Evolutionary conservation across 2,888 invertebrate genomes (phyloP).

Genomic region (Cyclophora albipunctata): DNA sequence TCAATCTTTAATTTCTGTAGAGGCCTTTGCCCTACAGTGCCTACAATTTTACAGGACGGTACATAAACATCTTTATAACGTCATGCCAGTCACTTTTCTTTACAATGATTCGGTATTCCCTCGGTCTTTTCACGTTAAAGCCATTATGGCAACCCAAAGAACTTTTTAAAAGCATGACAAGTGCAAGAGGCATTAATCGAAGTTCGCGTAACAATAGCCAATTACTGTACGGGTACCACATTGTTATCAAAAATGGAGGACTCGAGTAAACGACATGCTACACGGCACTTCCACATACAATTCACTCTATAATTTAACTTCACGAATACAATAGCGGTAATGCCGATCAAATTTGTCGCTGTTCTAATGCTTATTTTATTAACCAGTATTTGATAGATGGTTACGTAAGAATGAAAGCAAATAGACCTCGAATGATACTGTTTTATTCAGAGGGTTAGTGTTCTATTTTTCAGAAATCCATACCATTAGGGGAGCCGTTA

Average conservation of each 20-base stretch:
- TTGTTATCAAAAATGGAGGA: constrained; percentile 39
- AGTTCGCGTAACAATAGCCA: constrained; percentile 22
- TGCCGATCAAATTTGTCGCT: constrained; percentile 27
- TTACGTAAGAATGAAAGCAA: constrained; percentile 1
- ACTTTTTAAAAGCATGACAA: no score
- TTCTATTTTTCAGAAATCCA: no score
- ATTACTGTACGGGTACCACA: constrained; percentile 20
- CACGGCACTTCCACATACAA: constrained; percentile 15
- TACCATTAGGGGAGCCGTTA: no score
- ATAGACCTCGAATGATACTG: neutral
- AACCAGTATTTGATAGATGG: constrained; percentile 18
- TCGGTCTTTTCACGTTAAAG: neutral
- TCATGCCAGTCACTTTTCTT: no score
- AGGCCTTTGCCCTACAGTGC: no score
- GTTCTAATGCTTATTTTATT: constrained; percentile 24
- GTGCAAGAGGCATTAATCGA: constrained; percentile 10
- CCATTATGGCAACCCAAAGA: neutral
- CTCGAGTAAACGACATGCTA: constrained; percentile 28
- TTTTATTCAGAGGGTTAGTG: neutral
- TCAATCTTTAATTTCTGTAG: no score
- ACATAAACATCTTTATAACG: no score
- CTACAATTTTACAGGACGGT: no score
- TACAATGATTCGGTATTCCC: no score
- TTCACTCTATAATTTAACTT: constrained; percentile 26
- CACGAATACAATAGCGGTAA: constrained; percentile 28